Evolutionary conservation across 2,797 vertebrate species (phyloP), one percentile per base, ranked within the genome.

Genomic region (Onychomys leucogaster): DNA sequence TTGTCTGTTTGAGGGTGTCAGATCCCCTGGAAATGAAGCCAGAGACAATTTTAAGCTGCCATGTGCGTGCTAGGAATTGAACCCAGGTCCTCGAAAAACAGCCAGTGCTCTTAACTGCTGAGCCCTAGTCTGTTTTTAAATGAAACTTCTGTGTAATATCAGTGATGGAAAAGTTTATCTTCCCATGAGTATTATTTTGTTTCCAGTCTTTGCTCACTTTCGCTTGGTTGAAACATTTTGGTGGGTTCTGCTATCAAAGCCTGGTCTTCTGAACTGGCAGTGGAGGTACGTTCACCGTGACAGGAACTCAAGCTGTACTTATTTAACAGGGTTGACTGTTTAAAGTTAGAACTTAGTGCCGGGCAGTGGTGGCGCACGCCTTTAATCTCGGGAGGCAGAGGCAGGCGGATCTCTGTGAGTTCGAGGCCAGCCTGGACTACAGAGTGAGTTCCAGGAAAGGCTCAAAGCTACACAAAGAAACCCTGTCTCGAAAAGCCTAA

Each of bases 131-230:
- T 84, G n/a, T 95, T 94, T 93, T 69, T 55, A 91, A 94, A 92
- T 57, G 13, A 32, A 67, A 90, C 55, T 82, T 91, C 49, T 83
- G 63, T 91, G 19, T 69, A 86, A 65, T 87, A 8, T 90, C 37
- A 78, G 37, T 89, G 85, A 82, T 14, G 43, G 25, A 90, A 95
- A 95, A 87, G 86, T 89, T 92, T 89, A 43, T 86, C 86, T 82
- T 52, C 21, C 34, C 16, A 29, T 86, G 37, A 49, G 21, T 77
- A 27, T 88, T 77, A 32, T 93, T 96, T 80, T 94, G 59, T 71
- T 37, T 93, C 34, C 11, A 49, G 6, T 59, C 34, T 89, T 94
- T 83, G 59, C 85, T 93, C 27, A 41, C 46, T 81, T 96, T 89
- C 77, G 46, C 86, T 86, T 85, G 34, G 57, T 94, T 95, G 17